A percentile compares a stretch with the other conserved stretches of the same genome.
phyloP scores from a whole-genome alignment of 1,140 invertebrate genomes.

The Limonius californicus region DNA sequence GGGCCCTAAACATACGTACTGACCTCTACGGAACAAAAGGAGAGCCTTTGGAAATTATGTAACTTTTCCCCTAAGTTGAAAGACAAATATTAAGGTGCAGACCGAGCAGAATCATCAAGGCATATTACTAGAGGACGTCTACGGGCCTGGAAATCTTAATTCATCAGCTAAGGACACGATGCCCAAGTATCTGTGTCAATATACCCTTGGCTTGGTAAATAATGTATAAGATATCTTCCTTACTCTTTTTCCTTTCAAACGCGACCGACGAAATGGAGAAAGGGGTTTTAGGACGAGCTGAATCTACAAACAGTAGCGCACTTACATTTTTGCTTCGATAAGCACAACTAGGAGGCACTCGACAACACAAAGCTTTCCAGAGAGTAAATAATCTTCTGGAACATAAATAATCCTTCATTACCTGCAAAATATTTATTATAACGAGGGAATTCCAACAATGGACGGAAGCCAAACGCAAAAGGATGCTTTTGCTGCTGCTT shows the following conservation, averaged over 20 bases:
- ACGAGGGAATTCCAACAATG: too few relatives aligned
- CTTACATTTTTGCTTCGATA: not conserved
- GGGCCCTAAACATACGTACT: not conserved
- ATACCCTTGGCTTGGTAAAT: not conserved
- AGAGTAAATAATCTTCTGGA: too few relatives aligned
- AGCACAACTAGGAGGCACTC: too few relatives aligned
- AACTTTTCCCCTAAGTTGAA: too few relatives aligned
- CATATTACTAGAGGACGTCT: too few relatives aligned
- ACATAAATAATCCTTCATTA: too few relatives aligned
- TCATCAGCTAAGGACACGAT: not conserved
- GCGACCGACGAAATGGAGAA: too few relatives aligned
- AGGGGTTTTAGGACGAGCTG: not conserved
- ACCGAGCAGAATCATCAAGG: not conserved
- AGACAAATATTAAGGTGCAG: not conserved
- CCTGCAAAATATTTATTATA: too few relatives aligned
- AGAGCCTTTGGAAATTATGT: too few relatives aligned
- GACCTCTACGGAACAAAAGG: not conserved
- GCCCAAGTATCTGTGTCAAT: not conserved
- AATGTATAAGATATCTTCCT: conserved; percentile 1
- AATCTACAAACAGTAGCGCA: not conserved
- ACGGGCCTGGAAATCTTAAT: not conserved
- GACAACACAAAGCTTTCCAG: too few relatives aligned
- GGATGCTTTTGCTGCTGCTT: too few relatives aligned
- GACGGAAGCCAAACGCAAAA: too few relatives aligned
- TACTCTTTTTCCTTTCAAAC: not conserved